These are phyloP conservation scores for Oncopodura yosiiana DNA, from an alignment of 1,140 invertebrate genomes.

Conservation along the genomic window DNA sequence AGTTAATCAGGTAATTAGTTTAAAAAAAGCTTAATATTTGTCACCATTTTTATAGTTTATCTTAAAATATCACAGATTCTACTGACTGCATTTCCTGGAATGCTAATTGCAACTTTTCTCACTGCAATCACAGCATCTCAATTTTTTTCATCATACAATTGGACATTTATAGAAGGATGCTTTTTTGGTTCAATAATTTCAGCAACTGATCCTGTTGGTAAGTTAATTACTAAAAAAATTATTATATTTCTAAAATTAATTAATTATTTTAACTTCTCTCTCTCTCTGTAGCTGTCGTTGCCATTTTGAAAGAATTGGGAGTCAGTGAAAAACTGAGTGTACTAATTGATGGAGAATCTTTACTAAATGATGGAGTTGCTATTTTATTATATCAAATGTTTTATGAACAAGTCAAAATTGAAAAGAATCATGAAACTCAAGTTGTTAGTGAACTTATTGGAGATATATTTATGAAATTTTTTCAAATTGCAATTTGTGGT, in stretches of 20 bases:
- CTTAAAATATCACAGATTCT: no score
- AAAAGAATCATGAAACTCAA: not conserved
- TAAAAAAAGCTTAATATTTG: not conserved
- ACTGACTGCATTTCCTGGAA: conserved; percentile 24
- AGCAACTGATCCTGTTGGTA: conserved; percentile 44
- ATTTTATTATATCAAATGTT: conserved; percentile 41
- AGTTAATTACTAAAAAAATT: not conserved
- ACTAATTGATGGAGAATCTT: conserved; percentile 44
- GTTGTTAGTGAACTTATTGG: not conserved
- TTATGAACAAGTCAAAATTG: conserved; percentile 24
- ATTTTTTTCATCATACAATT: conserved; percentile 34
- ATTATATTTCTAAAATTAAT: not conserved
- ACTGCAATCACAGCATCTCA: conserved; percentile 36
- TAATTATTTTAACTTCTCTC: conserved; percentile 30
- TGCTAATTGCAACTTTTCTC: conserved; percentile 3
- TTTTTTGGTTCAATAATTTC: conserved; percentile 42
- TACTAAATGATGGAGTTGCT: conserved; percentile 47
- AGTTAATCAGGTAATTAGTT: conserved; percentile 28
- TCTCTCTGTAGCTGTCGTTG: conserved; percentile 45
- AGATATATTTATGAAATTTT: conserved; percentile 4
- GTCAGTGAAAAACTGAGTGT: conserved; percentile 41
- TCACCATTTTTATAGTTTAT: no score
- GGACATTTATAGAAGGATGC: conserved; percentile 35
- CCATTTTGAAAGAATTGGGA: conserved; percentile 41
- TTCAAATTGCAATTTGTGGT: conserved; percentile 38